Base-by-base conservation (phyloP, 2,113 vertebrate genomes). In the Carettochelys insculpta region DNA sequence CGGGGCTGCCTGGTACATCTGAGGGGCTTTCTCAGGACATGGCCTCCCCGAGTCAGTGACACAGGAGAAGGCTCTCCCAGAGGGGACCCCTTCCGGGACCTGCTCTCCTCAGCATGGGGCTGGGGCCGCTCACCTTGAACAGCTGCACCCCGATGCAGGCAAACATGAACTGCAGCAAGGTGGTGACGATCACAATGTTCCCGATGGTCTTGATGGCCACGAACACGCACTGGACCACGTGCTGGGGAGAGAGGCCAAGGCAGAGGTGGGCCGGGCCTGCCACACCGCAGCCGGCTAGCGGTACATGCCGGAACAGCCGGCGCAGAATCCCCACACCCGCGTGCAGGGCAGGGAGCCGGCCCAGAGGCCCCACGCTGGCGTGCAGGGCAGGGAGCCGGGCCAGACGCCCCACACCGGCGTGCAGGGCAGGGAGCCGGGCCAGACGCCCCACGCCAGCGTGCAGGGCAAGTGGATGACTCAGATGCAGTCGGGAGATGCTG, bases 121-220 rank as follows among this genome's bases (percentile, higher is more conserved):
- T 85, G 80, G 53, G 48, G 76, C 1, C 0, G 6, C 95, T 97
- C 90, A 99, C 99, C 99, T 99, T 99, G 96, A 99, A 99, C 31
- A 99, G 99, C 85, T 99, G 99, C 5, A 99, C 99, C 8, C 99
- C 99, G 0, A 99, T 99, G 95, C 99, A 99, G 94, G 99, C 98
- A 9, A 99, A 99, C 97, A 99, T 99, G 97, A 99, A 99, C 96
- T 99, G 99, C 85, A 99, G 97, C 95, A 99, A 94, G 1, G 99
- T 98, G 1, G 98, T 99, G 94, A 99, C 99, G 58, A 99, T 96
- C 77, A 99, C 99, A 0, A 99, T 99, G 97, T 99, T 99, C 22
- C 99, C 99, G 0, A 99, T 99, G 16, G 99, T 99, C 97, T 99
- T 99, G 96, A 99, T 99, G 95, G 99, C 99, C 92, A 99, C 99